Evolutionary conservation across 2,888 invertebrate species (phyloP), one percentile per base, ranked within the genome.

Genomic region (Amblyteles armatorius): DNA sequence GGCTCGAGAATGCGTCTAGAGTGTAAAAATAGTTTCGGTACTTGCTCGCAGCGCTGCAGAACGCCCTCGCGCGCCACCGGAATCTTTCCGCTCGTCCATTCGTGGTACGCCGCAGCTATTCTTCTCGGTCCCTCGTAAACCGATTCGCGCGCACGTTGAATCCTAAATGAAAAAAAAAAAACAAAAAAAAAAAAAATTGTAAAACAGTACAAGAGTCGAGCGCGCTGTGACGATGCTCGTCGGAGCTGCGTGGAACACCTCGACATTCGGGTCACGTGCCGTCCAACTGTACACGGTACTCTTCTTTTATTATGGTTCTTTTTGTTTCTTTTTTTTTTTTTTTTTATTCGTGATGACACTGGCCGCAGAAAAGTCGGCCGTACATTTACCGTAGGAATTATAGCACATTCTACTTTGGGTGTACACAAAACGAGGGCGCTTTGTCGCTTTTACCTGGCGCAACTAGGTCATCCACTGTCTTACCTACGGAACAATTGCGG

Each of bases 401-500:
- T 40, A 40, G 67, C n/a, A 22, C 36, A 67, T 67, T 9, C 67
- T 19, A n/a, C 36, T n/a, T 67, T 67, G 19, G 40, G 40, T 67
- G 5, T 40, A 19, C 11, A 22, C 40, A n/a, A 40, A 67, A 40
- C n/a, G 67, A 67, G 36, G n/a, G 36, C 40, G 19, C 40, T 67
- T 67, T 40, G 40, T 29, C 36, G 36, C 63, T 29, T 63, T 36
- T 63, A 11, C 71, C n/a, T 50, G 50, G 48, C 55, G 7, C 13
- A 63, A 85, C 74, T 82, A 76, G 84, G 79, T 85, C 69, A 82
- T 74, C 84, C 79, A 82, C 79, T 72, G 79, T 68, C 81, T 78
- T 63, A 78, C 72, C 78, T 68, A 57, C 52, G 63, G 19, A 74
- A 69, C 69, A 81, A 68, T 74, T 79, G 72, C 48, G 55, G 67